Percentiles rank a stretch among this genome's conserved stretches.
Conservation (phyloP, 2,113 vertebrate genomes). For the Fregetta grallaria region DNA sequence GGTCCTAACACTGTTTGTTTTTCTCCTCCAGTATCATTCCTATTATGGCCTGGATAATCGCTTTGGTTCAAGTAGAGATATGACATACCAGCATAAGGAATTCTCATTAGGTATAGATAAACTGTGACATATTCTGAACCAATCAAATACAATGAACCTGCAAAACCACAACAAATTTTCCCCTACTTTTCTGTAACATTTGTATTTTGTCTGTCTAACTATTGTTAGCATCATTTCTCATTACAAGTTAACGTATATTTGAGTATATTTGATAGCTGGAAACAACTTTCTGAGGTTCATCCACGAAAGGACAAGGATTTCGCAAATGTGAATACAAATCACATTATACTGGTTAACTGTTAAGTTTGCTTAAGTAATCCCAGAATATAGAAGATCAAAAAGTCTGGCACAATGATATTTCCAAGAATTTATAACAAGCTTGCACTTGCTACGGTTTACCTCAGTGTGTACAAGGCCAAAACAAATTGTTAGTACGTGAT, state of each 20-base stretch:
- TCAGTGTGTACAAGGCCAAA: neutral
- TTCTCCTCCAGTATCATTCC: neutral
- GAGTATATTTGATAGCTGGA: neutral
- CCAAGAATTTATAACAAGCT: neutral
- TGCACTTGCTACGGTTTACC: neutral
- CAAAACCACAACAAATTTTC: neutral
- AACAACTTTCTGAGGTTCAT: neutral
- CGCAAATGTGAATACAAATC: neutral
- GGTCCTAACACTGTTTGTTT: neutral
- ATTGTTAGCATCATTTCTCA: neutral
- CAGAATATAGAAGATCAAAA: neutral
- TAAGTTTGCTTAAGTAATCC: neutral
- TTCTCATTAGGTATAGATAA: neutral
- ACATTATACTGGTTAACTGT: neutral
- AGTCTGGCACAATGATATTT: neutral
- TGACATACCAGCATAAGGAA: conserved; percentile 10
- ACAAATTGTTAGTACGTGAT: neutral
- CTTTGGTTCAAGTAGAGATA: neutral
- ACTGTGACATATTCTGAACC: neutral
- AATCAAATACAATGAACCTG: neutral
- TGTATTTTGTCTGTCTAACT: neutral
- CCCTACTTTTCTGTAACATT: neutral
- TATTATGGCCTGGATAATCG: neutral
- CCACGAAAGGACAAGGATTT: neutral
- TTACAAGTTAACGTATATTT: neutral